Conservation (phyloP, 2,113 vertebrate species). For the Ammodytes marinus region DNA sequence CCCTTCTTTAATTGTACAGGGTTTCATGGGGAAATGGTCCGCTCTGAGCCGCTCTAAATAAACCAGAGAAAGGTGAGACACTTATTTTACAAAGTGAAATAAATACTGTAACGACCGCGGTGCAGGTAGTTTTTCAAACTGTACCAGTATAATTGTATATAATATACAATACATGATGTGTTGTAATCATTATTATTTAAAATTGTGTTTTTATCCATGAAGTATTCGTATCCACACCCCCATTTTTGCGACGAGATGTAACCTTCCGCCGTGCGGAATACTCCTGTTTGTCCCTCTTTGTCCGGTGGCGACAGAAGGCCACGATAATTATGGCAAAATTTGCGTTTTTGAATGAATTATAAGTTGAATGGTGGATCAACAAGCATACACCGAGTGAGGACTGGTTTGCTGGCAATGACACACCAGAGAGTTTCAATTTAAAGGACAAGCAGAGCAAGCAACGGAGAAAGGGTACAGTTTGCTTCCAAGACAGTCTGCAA, state of each 20-base stretch:
- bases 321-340: conserved; percentile 84
- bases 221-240: conserved; percentile 57
- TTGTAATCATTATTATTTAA: background rate
- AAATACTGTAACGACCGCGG: accelerated
- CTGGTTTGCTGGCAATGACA: conserved; percentile 82
- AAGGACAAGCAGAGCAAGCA: conserved; percentile 81
- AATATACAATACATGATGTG: background rate
- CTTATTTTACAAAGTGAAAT: background rate
- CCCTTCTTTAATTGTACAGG: conserved; percentile 38
- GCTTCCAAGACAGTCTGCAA: conserved; percentile 79
- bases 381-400: conserved; percentile 78
- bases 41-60: conserved; percentile 58
- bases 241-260: conserved; percentile 58
- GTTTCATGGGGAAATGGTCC: conserved; percentile 56
- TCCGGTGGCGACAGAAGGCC: conserved; percentile 86
- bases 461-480: conserved; percentile 84
- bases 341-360: conserved; percentile 86
- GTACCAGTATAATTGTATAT: accelerated
- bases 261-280: conserved; percentile 70
- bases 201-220: background rate
- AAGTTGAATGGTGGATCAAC: conserved; percentile 81
- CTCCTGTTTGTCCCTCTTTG: conserved; percentile 86
- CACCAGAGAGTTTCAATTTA: conserved; percentile 79
- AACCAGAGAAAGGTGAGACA: conserved; percentile 28
- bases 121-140: accelerated